These are phyloP conservation scores for Rhyzopertha dominica DNA, from an alignment of 1,140 invertebrate genomes.

Conservation along the genomic window DNA sequence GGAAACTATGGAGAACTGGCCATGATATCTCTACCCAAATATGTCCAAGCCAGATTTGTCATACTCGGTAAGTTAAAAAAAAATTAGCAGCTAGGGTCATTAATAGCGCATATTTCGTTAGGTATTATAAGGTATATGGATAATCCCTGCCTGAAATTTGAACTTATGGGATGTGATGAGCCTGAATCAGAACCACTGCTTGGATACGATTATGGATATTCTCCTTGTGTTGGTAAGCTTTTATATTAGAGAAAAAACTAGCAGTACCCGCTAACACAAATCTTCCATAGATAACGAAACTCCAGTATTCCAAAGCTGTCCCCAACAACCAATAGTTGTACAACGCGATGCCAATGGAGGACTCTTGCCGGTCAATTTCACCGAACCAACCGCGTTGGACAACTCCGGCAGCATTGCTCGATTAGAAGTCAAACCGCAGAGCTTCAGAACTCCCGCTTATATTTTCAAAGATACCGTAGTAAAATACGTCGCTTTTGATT, in stretches of 20 bases:
- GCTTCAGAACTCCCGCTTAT: conserved; percentile 82
- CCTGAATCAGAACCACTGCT: conserved; percentile 71
- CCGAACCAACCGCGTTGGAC: conserved; percentile 86
- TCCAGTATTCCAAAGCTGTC: conserved; percentile 93
- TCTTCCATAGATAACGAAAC: conserved; percentile 81
- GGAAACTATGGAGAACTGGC: conserved; percentile 93
- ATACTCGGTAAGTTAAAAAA: conserved; percentile 68
- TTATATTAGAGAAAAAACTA: not conserved
- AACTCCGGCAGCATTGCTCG: conserved; percentile 92
- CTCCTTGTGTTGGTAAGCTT: conserved; percentile 76
- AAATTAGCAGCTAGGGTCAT: too few relatives aligned
- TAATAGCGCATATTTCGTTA: too few relatives aligned
- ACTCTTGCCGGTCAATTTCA: conserved; percentile 84
- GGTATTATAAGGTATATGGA: conserved; percentile 94
- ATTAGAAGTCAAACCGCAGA: conserved; percentile 84
- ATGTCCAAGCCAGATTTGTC: conserved; percentile 87
- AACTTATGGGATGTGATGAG: conserved; percentile 92
- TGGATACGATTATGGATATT: conserved; percentile 91
- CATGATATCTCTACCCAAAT: conserved; percentile 91
- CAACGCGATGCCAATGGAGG: conserved; percentile 82
- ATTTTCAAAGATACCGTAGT: conserved; percentile 90
- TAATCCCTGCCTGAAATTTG: conserved; percentile 94
- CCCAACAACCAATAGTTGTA: conserved; percentile 84
- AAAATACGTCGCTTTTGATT: conserved; percentile 93
- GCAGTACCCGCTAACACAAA: conserved; percentile 1